phyloP scores from a whole-genome alignment of 64 coral and sea anemone species.

The Orbicella faveolata region DNA sequence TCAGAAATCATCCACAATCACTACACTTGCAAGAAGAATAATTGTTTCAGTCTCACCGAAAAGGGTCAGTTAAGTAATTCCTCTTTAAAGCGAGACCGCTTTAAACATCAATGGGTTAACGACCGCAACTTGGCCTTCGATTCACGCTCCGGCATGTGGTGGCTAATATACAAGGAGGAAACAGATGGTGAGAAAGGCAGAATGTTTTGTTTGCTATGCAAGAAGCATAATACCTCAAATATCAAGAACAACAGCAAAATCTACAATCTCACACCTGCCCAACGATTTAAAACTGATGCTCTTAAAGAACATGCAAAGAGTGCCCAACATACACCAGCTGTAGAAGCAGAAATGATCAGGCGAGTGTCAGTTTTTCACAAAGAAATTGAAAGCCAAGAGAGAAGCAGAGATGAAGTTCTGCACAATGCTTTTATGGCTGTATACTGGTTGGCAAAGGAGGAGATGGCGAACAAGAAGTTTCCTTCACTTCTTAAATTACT shows the following conservation, averaged over 20 bases:
- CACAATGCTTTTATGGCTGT: constrained; percentile 54
- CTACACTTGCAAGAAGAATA: too few species aligned
- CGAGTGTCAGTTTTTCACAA: constrained; percentile 58
- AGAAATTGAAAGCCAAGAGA: constrained; percentile 45
- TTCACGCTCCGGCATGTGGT: constrained; percentile 32
- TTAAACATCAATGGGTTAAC: constrained; percentile 55
- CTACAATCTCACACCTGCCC: constrained; percentile 31
- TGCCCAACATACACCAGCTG: constrained; percentile 55
- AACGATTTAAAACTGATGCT: constrained; percentile 49
- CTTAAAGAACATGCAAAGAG: constrained; percentile 51
- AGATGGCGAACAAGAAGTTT: constrained; percentile 34
- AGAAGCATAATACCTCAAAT: constrained; percentile 50
- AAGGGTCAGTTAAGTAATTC: too few species aligned
- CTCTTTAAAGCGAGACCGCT: background rate
- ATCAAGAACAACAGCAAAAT: constrained; percentile 50
- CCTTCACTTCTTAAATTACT: constrained; percentile 31
- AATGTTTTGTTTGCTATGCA: constrained; percentile 62
- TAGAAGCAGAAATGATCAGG: constrained; percentile 60
- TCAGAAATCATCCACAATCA: too few species aligned
- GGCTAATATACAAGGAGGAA: constrained; percentile 55
- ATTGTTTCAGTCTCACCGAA: too few species aligned
- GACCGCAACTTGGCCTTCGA: constrained; percentile 39
- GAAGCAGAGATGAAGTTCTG: constrained; percentile 19
- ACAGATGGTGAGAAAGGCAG: background rate
- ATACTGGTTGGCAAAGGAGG: constrained; percentile 52